These are phyloP conservation scores for Ammospiza nelsoni DNA, from an alignment of 2,113 vertebrate genomes.

Conservation along the genomic window DNA sequence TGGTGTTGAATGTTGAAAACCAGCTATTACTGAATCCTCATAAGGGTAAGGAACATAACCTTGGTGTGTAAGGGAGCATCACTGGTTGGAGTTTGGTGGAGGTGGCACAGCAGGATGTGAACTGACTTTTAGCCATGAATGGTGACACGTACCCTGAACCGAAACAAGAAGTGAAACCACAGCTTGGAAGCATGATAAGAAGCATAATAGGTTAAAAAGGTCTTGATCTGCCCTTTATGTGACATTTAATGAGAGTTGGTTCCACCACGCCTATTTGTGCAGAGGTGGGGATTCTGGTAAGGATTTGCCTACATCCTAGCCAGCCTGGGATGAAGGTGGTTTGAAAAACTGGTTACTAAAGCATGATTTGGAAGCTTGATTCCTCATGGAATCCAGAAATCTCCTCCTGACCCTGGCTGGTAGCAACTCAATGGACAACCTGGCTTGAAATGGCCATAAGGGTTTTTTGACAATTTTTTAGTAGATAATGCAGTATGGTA, in stretches of 20 bases:
- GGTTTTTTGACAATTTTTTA: not conserved
- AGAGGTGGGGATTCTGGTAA: not conserved
- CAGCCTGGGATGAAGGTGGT: not conserved
- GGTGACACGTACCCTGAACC: fast-evolving
- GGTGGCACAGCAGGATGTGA: not conserved
- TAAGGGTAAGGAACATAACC: not conserved
- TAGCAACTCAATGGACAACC: not conserved
- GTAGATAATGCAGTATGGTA: not conserved
- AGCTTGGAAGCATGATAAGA: not conserved
- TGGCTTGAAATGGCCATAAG: not conserved
- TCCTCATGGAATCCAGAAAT: not conserved
- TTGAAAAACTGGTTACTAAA: not conserved
- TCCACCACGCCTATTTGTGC: not conserved
- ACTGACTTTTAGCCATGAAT: not conserved
- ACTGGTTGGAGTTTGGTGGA: not conserved
- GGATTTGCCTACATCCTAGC: not conserved
- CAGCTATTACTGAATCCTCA: not conserved
- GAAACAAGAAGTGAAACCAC: not conserved
- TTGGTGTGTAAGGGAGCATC: fast-evolving
- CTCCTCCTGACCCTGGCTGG: not conserved
- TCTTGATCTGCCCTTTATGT: not conserved
- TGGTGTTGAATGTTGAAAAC: not conserved
- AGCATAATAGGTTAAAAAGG: not conserved
- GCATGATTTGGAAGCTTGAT: not conserved
- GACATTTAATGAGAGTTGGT: not conserved